Evolutionary conservation across 2,888 invertebrate species (phyloP).

Genomic region (Lordiphosa fenestrarum): DNA sequence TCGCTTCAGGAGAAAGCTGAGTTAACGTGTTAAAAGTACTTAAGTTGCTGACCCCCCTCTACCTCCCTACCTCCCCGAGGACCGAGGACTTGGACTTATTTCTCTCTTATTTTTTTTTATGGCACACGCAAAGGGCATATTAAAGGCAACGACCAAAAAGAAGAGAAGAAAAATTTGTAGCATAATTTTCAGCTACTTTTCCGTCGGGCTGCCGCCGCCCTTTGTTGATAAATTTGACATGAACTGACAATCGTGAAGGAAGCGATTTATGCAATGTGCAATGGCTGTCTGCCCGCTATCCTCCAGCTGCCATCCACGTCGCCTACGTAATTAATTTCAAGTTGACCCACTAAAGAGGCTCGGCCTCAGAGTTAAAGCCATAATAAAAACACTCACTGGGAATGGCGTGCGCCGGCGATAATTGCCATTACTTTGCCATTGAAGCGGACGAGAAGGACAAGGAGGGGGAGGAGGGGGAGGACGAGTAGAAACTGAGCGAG

Average conservation of each 20-base stretch:
- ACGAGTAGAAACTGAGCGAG: conserved; percentile 1
- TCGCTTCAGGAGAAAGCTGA: conserved; percentile 7
- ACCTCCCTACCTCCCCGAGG: background rate
- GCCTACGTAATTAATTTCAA: conserved; percentile 58
- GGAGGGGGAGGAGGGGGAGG: background rate
- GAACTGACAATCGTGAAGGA: conserved; percentile 24
- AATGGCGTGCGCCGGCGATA: conserved; percentile 63
- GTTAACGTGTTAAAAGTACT: conserved; percentile 68
- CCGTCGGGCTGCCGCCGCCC: background rate
- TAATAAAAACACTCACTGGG: conserved; percentile 46
- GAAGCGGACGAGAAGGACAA: conserved; percentile 9
- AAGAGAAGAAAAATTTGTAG: conserved; percentile 24
- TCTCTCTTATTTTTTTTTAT: conserved; percentile 13
- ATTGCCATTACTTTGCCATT: conserved; percentile 60
- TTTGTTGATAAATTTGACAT: conserved; percentile 31
- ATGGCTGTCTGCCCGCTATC: background rate
- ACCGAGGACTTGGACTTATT: conserved; percentile 7
- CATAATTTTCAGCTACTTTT: conserved; percentile 24
- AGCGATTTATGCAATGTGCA: conserved; percentile 33
- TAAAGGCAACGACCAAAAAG: conserved; percentile 42
- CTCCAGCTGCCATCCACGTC: background rate
- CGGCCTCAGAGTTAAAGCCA: conserved; percentile 49
- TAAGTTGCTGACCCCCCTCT: conserved; percentile 23
- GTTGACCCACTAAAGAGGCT: conserved; percentile 63
- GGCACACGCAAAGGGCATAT: conserved; percentile 62